A percentile compares a stretch with the other conserved stretches of the same genome.
Evolutionary conservation across 2,113 vertebrate species (phyloP).

Genomic region (Pardalotus punctatus): DNA sequence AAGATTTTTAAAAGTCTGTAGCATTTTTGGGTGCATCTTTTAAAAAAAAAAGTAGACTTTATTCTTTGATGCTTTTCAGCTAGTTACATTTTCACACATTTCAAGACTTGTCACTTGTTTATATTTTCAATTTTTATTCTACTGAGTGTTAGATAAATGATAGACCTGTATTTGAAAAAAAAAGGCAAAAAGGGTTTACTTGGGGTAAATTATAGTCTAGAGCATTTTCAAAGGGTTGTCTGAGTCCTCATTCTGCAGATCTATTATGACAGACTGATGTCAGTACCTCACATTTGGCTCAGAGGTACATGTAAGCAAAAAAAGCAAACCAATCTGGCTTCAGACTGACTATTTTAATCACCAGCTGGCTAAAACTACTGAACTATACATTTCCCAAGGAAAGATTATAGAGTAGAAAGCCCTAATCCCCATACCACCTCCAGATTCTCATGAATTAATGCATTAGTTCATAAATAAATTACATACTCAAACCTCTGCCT

Average conservation of each 20-base stretch:
- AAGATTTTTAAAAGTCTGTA: neutral
- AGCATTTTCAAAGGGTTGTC: neutral
- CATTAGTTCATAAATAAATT: slow-evolving; percentile 72
- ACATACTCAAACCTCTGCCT: slow-evolving; percentile 45
- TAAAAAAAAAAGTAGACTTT: neutral
- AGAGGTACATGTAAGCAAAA: neutral
- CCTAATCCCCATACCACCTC: slow-evolving; percentile 54
- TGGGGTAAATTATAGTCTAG: neutral
- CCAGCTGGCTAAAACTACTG: slow-evolving; percentile 38
- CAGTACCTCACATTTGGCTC: slow-evolving; percentile 2
- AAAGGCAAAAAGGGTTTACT: neutral
- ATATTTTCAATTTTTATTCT: neutral
- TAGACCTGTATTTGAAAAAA: neutral
- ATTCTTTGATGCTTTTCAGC: neutral
- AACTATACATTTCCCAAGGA: slow-evolving; percentile 59
- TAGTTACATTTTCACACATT: neutral
- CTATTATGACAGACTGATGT: slow-evolving; percentile 34
- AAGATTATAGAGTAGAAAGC: slow-evolving; percentile 53
- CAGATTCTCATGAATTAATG: slow-evolving; percentile 77
- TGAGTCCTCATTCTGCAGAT: neutral
- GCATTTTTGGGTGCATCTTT: neutral
- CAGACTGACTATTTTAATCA: slow-evolving; percentile 30
- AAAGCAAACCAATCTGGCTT: slow-evolving; percentile 30
- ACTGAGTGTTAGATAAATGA: neutral
- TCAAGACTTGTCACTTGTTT: neutral